Percentiles rank a stretch among this genome's conserved stretches.
Conservation (phyloP, 2,797 vertebrate species). For the Sebastes trivittatus region DNA sequence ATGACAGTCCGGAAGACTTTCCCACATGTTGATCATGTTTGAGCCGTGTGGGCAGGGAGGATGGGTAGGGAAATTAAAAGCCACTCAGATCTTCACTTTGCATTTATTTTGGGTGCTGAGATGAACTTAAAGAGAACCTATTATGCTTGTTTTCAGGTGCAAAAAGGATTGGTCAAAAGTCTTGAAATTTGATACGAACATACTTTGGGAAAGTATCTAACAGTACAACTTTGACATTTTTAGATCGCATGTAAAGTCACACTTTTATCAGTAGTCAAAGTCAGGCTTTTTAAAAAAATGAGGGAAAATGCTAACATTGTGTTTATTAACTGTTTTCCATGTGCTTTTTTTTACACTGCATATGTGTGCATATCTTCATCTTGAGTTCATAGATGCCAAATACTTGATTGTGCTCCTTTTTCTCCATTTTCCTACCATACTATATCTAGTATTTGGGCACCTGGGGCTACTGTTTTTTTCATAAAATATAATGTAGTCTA, state of each 20-base stretch:
- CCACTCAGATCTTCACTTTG: background rate
- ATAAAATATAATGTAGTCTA: no score
- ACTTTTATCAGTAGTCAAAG: no score
- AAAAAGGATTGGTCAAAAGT: background rate
- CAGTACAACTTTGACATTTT: background rate
- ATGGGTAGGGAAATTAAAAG: background rate
- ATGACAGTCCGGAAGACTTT: background rate
- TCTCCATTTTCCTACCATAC: no score
- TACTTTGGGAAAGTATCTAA: background rate
- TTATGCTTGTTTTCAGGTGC: background rate
- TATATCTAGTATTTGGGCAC: no score
- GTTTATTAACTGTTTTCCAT: no score
- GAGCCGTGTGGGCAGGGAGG: background rate
- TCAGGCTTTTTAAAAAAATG: no score
- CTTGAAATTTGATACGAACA: background rate
- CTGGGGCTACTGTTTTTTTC: no score
- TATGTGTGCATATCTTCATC: no score
- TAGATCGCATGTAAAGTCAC: background rate
- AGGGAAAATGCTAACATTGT: no score
- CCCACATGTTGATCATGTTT: constrained; percentile 17
- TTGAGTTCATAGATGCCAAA: no score
- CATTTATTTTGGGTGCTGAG: background rate
- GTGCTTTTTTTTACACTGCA: no score
- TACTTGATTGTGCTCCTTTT: no score
- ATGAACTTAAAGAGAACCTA: background rate